These are phyloP conservation scores for Dolichomitus sp. DNA, from an alignment of 2,888 invertebrate genomes.

Conservation along the genomic window DNA sequence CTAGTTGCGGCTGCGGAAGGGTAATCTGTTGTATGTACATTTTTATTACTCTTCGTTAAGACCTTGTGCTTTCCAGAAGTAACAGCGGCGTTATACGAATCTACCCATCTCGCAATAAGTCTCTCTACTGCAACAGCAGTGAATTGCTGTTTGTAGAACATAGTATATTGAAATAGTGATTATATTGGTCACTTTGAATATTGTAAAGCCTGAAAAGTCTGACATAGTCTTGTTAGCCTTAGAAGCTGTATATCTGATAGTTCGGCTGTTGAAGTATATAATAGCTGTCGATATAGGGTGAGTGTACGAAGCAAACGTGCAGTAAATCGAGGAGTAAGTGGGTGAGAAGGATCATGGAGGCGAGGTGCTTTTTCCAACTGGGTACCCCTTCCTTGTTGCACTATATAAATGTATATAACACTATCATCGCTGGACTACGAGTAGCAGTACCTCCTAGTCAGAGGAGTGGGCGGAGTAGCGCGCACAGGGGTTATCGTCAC, in stretches of 20 bases:
- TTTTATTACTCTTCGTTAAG: constrained; percentile 73
- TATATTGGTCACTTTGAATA: constrained; percentile 17
- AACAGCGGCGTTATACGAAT: background rate
- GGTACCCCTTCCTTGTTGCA: constrained; percentile 4
- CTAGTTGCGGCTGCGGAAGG: constrained; percentile 76
- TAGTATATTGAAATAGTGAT: constrained; percentile 9
- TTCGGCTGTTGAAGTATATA: constrained; percentile 25
- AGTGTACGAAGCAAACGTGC: constrained; percentile 40
- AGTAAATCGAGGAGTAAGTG: constrained; percentile 75
- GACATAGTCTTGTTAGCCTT: constrained; percentile 28
- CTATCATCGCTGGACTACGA: constrained; percentile 24
- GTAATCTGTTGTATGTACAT: constrained; percentile 76
- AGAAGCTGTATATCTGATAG: background rate
- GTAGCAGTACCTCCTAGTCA: constrained; percentile 13
- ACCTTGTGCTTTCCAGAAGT: constrained; percentile 51
- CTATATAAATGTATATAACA: constrained; percentile 37
- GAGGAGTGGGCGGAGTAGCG: constrained; percentile 31
- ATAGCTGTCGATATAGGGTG: constrained; percentile 25
- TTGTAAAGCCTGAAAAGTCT: constrained; percentile 39
- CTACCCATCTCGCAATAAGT: constrained; percentile 6
- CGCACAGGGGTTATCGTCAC: constrained; percentile 78
- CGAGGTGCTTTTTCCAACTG: constrained; percentile 52
- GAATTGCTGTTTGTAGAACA: constrained; percentile 7
- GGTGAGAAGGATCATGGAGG: constrained; percentile 76
- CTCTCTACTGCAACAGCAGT: background rate